A percentile compares a stretch with the other conserved stretches of the same genome.
phyloP scores from a whole-genome alignment of 2,888 invertebrate genomes.

The Deilephila elpenor region DNA sequence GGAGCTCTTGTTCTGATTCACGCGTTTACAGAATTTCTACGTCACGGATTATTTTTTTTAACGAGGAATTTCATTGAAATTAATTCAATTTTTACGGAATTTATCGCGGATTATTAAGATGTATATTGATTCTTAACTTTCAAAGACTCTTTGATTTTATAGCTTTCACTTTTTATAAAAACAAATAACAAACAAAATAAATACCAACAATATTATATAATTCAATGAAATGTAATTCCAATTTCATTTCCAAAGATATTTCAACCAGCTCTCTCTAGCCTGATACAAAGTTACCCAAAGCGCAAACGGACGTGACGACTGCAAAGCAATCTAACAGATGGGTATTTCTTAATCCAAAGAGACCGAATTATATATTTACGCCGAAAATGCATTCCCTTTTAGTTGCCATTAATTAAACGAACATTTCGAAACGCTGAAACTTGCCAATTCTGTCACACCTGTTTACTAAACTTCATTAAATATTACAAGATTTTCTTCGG shows the following conservation, averaged over 20 bases:
- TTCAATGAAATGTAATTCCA: too few relatives aligned
- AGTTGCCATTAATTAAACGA: neutral
- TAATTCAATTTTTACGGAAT: too few relatives aligned
- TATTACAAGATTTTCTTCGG: neutral
- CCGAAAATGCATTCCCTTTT: neutral
- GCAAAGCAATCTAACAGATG: neutral
- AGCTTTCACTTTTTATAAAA: too few relatives aligned
- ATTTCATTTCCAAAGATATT: neutral
- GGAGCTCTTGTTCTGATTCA: conserved; percentile 1
- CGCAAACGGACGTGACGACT: neutral
- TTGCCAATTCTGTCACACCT: neutral
- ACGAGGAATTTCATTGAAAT: too few relatives aligned
- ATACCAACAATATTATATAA: too few relatives aligned
- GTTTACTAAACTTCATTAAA: neutral
- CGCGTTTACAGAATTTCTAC: neutral
- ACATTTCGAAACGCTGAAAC: neutral
- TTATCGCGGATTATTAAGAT: too few relatives aligned
- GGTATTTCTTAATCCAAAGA: neutral
- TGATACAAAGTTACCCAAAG: neutral
- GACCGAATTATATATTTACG: neutral
- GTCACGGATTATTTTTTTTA: too few relatives aligned
- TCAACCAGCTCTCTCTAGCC: neutral
- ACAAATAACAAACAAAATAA: neutral
- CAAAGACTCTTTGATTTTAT: too few relatives aligned
- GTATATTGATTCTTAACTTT: too few relatives aligned